A percentile compares a stretch with the other conserved stretches of the same genome.
Evolutionary conservation across 2,888 invertebrate species (phyloP).

Genomic region (Eledona agricola): DNA sequence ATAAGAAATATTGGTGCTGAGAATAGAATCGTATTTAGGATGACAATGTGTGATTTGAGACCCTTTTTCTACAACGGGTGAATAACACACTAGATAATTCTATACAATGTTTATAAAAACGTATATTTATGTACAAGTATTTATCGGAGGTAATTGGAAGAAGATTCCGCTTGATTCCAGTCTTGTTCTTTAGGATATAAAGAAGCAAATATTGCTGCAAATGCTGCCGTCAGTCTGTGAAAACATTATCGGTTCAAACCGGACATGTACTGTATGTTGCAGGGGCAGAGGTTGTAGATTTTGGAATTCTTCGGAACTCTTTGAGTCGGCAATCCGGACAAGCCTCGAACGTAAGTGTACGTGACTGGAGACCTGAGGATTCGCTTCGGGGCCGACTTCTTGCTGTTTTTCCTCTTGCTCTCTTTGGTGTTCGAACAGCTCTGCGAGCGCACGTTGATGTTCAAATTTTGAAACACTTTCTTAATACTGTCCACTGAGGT

Average conservation of each 20-base stretch:
- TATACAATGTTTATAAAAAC: slow-evolving; percentile 37
- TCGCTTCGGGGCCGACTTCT: slow-evolving; percentile 74
- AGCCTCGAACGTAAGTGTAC: slow-evolving; percentile 82
- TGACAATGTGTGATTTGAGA: slow-evolving; percentile 39
- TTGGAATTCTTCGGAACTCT: slow-evolving; percentile 72
- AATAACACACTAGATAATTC: too few relatives aligned
- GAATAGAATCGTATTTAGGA: too few relatives aligned
- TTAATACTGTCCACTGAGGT: slow-evolving; percentile 71
- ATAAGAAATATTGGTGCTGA: slow-evolving; percentile 40
- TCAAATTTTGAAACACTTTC: slow-evolving; percentile 77
- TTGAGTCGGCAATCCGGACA: slow-evolving; percentile 84
- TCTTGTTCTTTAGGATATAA: slow-evolving; percentile 28
- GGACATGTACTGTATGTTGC: slow-evolving; percentile 56
- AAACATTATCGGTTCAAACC: slow-evolving; percentile 55
- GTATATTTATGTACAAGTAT: slow-evolving; percentile 39
- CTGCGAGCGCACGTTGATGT: slow-evolving; percentile 69
- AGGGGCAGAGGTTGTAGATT: slow-evolving; percentile 53
- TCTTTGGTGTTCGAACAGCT: slow-evolving; percentile 67
- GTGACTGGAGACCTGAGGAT: slow-evolving; percentile 81
- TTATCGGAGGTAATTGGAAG: slow-evolving; percentile 25
- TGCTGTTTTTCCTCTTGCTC: slow-evolving; percentile 57
- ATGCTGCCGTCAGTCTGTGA: background rate
- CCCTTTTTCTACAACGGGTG: slow-evolving; percentile 41
- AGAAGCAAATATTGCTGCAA: slow-evolving; percentile 32
- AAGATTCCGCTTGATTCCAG: slow-evolving; percentile 24